Evolutionary conservation across 2,888 invertebrate species (phyloP).

Genomic region (Torymus texanus): DNA sequence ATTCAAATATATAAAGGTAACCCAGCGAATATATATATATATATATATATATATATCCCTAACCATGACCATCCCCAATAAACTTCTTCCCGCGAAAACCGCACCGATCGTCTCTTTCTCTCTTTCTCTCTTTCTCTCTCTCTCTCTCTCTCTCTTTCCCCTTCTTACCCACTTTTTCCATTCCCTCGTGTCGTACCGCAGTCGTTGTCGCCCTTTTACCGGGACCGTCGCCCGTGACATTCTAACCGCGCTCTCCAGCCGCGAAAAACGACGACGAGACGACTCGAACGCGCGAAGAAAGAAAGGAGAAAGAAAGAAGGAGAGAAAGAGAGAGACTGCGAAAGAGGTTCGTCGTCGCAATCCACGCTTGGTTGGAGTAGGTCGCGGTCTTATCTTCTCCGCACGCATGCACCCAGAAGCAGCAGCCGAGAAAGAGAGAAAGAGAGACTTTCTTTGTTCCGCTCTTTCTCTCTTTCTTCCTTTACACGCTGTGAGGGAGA

Average conservation of each 20-base stretch:
- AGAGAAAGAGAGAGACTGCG: constrained; percentile 16
- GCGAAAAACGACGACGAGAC: not conserved
- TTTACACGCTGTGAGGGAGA: not conserved
- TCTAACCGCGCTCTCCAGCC: constrained; percentile 2
- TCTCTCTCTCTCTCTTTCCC: no score
- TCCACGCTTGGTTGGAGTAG: constrained; percentile 63
- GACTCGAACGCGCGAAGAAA: not conserved
- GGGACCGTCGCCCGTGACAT: constrained; percentile 41
- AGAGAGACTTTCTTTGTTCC: constrained; percentile 8
- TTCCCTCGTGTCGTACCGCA: not conserved
- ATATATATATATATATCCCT: no score
- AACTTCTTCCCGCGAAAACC: no score
- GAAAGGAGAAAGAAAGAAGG: constrained; percentile 13
- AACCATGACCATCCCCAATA: no score
- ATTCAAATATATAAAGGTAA: no score
- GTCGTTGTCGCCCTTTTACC: constrained; percentile 5
- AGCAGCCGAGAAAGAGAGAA: no score
- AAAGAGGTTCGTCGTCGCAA: constrained; percentile 39
- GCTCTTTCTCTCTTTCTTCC: constrained; percentile 3
- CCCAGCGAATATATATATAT: no score
- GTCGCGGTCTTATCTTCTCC: constrained; percentile 62
- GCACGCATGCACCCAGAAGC: constrained; percentile 34
- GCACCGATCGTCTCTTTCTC: no score
- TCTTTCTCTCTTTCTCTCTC: no score
- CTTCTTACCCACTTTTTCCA: no score